A percentile compares a stretch with the other conserved stretches of the same genome.
Evolutionary conservation across 1,140 invertebrate genomes (phyloP).

Genomic region (Colletes gigas): DNA sequence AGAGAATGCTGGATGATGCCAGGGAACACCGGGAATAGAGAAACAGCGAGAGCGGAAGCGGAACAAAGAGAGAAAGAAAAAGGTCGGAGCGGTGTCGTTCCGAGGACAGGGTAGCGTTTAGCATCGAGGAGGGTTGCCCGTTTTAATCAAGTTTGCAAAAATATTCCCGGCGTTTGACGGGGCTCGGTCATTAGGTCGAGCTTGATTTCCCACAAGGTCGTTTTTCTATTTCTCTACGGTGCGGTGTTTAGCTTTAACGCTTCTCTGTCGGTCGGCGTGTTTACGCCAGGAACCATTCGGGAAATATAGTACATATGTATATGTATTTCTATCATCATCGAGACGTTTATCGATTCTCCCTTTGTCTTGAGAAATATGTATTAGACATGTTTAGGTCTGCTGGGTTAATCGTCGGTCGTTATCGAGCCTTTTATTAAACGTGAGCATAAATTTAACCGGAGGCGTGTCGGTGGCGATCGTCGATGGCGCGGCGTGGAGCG

Average conservation of each 20-base stretch:
- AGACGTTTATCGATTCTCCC: background rate
- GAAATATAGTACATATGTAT: too few relatives aligned
- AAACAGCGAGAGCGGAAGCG: too few relatives aligned
- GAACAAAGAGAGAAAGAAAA: background rate
- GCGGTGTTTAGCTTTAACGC: constrained; percentile 20
- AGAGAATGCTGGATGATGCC: background rate
- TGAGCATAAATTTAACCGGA: background rate
- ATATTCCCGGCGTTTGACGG: constrained; percentile 38
- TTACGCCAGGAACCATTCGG: background rate
- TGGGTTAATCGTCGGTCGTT: constrained; percentile 17
- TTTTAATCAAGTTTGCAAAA: constrained; percentile 68
- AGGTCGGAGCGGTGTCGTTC: constrained; percentile 1
- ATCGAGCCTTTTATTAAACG: background rate
- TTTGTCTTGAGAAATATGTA: background rate
- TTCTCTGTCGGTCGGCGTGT: background rate
- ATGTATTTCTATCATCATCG: background rate
- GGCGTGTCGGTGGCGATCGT: background rate
- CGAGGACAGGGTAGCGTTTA: constrained; percentile 37
- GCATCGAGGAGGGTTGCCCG: constrained; percentile 31
- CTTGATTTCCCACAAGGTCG: constrained; percentile 63
- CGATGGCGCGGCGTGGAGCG: too few relatives aligned
- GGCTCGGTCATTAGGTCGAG: constrained; percentile 44
- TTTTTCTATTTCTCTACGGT: constrained; percentile 25
- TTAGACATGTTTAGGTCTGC: too few relatives aligned
- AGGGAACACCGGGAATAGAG: too few relatives aligned